A percentile compares a stretch with the other conserved stretches of the same genome.
These are phyloP conservation scores for Prochilodus magdalenae DNA, from an alignment of 2,113 vertebrate species.

Conservation along the genomic window DNA sequence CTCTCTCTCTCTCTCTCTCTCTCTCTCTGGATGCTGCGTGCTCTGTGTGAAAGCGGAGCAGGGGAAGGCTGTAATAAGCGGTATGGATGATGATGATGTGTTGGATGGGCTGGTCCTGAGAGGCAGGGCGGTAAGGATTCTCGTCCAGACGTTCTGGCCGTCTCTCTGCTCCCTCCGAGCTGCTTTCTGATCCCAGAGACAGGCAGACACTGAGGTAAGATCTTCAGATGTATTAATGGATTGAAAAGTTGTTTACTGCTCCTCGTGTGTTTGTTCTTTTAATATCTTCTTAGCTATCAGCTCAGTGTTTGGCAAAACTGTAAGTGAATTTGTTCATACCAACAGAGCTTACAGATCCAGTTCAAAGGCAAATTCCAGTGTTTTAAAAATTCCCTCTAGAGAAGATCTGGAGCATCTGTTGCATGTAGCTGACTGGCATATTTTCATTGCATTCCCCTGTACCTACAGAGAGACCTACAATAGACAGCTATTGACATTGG, in stretches of 20 bases:
- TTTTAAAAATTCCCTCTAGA: too few relatives aligned
- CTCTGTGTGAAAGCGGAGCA: constrained; percentile 41
- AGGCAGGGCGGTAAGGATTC: constrained; percentile 33
- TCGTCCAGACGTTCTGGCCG: not conserved
- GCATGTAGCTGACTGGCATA: too few relatives aligned
- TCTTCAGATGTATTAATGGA: not conserved
- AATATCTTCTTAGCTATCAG: not conserved
- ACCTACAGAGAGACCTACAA: too few relatives aligned
- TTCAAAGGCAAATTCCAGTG: too few relatives aligned
- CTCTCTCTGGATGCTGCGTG: constrained; percentile 27
- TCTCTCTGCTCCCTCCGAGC: constrained; percentile 16
- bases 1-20: constrained; percentile 17
- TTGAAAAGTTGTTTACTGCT: not conserved
- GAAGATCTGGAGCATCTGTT: too few relatives aligned
- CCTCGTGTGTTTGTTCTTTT: not conserved
- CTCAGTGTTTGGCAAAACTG: not conserved
- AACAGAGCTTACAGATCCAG: too few relatives aligned
- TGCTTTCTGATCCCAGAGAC: constrained; percentile 16
- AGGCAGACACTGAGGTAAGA: constrained; percentile 32
- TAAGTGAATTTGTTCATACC: not conserved
- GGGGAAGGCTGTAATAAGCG: constrained; percentile 43
- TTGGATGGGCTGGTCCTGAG: constrained; percentile 1
- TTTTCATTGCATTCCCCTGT: too few relatives aligned
- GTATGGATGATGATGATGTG: constrained; percentile 42
- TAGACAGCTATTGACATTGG: too few relatives aligned